Conservation (phyloP, 2,797 vertebrate species). For the Sorex maritimensis region DNA sequence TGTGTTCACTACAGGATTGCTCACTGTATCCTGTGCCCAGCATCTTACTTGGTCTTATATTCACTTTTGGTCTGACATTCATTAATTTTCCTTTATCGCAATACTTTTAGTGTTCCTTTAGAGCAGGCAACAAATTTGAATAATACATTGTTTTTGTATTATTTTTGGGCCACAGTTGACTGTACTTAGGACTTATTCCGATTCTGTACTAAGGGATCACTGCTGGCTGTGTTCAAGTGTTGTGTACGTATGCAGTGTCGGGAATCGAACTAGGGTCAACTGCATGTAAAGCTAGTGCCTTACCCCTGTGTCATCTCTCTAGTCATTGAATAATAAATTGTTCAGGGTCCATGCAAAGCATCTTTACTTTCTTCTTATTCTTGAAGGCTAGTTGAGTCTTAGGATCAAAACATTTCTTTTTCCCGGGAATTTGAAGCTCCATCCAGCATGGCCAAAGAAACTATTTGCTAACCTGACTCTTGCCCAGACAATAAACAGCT, state of each 20-base stretch:
- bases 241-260: no score
- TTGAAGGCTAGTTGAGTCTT: conserved; percentile 28
- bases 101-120: neutral
- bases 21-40: neutral
- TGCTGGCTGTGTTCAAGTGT: no score
- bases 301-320: no score
- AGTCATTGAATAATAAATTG: neutral
- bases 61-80: no score
- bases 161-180: no score
- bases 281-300: no score
- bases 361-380: neutral
- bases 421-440: conserved; percentile 7
- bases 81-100: conserved; percentile 21
- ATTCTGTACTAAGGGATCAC: no score
- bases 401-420: conserved; percentile 39
- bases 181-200: no score
- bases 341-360: conserved; percentile 6
- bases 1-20: neutral
- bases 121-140: neutral
- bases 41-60: neutral
- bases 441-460: conserved; percentile 31
- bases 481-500: neutral
- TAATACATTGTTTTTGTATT: no score
- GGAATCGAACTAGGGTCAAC: no score
- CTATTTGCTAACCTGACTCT: neutral